Evolutionary conservation across 23 tunicate genomes (phyloP).

Genomic region (Trididemnum clinides): DNA sequence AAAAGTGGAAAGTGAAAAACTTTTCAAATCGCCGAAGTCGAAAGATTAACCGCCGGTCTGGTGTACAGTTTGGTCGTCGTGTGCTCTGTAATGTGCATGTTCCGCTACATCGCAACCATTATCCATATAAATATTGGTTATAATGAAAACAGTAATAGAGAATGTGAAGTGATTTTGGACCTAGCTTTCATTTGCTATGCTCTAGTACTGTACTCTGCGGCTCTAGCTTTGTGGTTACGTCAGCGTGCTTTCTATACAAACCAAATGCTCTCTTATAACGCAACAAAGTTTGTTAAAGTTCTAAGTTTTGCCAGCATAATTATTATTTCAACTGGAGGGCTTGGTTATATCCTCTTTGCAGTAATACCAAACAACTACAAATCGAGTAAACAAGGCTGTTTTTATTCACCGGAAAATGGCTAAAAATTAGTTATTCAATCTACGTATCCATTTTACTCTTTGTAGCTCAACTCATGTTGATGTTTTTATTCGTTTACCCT

Average conservation of each 20-base stretch:
- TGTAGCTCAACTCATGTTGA: slow-evolving; percentile 43
- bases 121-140: slow-evolving; percentile 26
- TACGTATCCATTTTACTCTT: slow-evolving; percentile 1
- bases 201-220: slow-evolving; percentile 23
- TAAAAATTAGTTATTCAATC: not conserved
- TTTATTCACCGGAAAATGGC: not conserved
- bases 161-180: slow-evolving; percentile 59
- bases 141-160: not conserved
- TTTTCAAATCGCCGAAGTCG: not conserved
- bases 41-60: slow-evolving; percentile 21
- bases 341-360: not conserved
- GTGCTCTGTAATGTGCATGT: slow-evolving; percentile 15
- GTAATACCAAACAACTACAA: slow-evolving; percentile 35
- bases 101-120: slow-evolving; percentile 15
- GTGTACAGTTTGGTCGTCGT: slow-evolving; percentile 38
- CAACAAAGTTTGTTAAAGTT: slow-evolving; percentile 7
- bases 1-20: slow-evolving; percentile 54
- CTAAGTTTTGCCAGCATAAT: slow-evolving; percentile 50
- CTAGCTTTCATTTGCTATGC: slow-evolving; percentile 20
- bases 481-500: slow-evolving; percentile 59
- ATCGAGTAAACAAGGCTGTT: slow-evolving; percentile 31
- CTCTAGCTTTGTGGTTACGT: slow-evolving; percentile 57
- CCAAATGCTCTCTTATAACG: slow-evolving; percentile 36
- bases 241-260: slow-evolving; percentile 57
- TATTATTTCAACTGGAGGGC: slow-evolving; percentile 28